phyloP scores from a whole-genome alignment of 2,888 invertebrate species.

The Petrophora chlorosata region DNA sequence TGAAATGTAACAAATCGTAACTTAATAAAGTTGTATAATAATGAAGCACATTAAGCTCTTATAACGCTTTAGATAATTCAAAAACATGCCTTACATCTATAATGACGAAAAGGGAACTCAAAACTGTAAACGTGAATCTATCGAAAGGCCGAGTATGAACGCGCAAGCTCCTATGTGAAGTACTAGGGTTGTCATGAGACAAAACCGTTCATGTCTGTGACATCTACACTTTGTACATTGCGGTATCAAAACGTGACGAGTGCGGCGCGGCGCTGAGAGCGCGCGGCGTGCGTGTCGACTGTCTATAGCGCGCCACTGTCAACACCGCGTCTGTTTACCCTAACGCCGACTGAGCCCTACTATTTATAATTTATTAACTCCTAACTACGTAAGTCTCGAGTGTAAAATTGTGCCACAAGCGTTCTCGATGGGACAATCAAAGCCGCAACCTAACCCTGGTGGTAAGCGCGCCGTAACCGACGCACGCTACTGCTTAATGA shows the following conservation, averaged over 20 bases:
- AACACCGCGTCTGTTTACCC: constrained; percentile 54
- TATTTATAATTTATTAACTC: constrained; percentile 76
- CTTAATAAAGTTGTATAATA: constrained; percentile 11
- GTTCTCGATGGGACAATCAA: constrained; percentile 65
- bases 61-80: constrained; percentile 15
- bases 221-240: constrained; percentile 70
- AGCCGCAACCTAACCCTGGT: constrained; percentile 52
- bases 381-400: constrained; percentile 76
- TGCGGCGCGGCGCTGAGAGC: constrained; percentile 28
- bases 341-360: constrained; percentile 64
- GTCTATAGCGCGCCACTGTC: constrained; percentile 37
- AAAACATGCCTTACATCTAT: constrained; percentile 25
- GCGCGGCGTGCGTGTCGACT: constrained; percentile 37
- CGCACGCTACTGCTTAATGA: constrained; percentile 31
- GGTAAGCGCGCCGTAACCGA: constrained; percentile 39
- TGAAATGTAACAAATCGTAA: constrained; percentile 29
- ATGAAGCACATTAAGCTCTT: constrained; percentile 19
- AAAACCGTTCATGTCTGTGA: constrained; percentile 60
- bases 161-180: constrained; percentile 61
- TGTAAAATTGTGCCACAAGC: constrained; percentile 80
- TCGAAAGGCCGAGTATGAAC: constrained; percentile 59
- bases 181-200: constrained; percentile 62
- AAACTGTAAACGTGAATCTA: constrained; percentile 47
- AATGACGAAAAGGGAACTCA: constrained; percentile 16
- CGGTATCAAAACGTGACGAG: constrained; percentile 52